Percentiles rank a stretch among this genome's conserved stretches.
Conservation (phyloP, 1,140 invertebrate species). For the Heterodera carotae region DNA sequence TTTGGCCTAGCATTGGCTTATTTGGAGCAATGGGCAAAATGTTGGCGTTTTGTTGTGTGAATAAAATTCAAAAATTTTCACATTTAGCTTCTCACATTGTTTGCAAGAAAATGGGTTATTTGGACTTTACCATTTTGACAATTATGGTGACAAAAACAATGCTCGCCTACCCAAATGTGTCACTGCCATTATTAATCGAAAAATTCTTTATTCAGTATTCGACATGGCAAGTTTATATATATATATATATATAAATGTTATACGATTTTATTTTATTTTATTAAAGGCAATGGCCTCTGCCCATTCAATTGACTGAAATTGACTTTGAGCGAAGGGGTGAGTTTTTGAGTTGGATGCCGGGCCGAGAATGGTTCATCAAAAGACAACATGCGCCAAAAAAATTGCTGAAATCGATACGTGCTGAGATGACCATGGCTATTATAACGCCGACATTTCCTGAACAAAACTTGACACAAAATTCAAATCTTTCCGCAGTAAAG, state of each 20-base stretch:
- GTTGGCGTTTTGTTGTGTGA: neutral
- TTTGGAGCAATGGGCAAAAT: neutral
- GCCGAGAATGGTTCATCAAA: neutral
- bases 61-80: neutral
- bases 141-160: neutral
- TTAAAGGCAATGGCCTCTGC: neutral
- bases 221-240: neutral
- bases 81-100: neutral
- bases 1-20: neutral
- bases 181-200: neutral
- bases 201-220: neutral
- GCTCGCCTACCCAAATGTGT: neutral
- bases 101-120: neutral
- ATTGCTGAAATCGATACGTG: neutral
- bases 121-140: neutral
- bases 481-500: neutral
- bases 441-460: neutral
- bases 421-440: neutral
- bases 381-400: neutral
- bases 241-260: neutral
- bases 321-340: neutral
- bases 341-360: constrained; percentile 7
- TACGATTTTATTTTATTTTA: neutral
- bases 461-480: neutral
- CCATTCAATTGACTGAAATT: neutral